phyloP scores from a whole-genome alignment of 2,888 invertebrate species.

The Spilosoma lubricipeda region DNA sequence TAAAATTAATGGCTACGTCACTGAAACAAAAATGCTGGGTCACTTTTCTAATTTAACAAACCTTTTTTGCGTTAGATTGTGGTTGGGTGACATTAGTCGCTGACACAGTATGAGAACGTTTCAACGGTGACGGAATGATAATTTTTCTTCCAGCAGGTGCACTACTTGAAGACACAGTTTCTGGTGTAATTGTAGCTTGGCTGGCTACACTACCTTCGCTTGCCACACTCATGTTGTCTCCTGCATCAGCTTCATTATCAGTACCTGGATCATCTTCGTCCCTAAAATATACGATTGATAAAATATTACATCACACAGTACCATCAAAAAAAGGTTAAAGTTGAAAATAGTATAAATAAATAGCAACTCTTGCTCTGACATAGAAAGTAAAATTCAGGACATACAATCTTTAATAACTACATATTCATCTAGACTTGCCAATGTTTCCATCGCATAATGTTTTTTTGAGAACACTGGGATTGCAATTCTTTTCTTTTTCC shows the following conservation, averaged over 20 bases:
- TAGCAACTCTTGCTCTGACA: too few relatives aligned
- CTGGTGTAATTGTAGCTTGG: slow-evolving; percentile 76
- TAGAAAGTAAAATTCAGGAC: too few relatives aligned
- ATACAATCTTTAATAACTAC: too few relatives aligned
- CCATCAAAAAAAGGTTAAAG: too few relatives aligned
- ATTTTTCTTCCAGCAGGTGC: slow-evolving; percentile 67
- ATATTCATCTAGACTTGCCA: too few relatives aligned
- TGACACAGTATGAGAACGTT: slow-evolving; percentile 78
- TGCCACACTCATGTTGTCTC: slow-evolving; percentile 65
- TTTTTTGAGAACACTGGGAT: too few relatives aligned
- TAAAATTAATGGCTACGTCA: background rate
- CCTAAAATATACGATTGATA: slow-evolving; percentile 43
- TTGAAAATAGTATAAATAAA: too few relatives aligned
- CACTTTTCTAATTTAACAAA: background rate
- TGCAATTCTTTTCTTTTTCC: too few relatives aligned
- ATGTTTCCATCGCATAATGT: too few relatives aligned
- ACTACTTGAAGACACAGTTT: slow-evolving; percentile 75
- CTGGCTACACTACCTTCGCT: slow-evolving; percentile 70
- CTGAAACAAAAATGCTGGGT: background rate
- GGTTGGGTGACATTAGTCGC: slow-evolving; percentile 59
- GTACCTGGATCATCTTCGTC: slow-evolving; percentile 69
- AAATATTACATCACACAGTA: background rate
- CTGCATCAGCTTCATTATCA: slow-evolving; percentile 64
- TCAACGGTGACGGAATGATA: slow-evolving; percentile 67
- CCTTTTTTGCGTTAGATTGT: slow-evolving; percentile 50